Conservation (phyloP, 23 tunicate species). For the Oikopleura albicans region DNA sequence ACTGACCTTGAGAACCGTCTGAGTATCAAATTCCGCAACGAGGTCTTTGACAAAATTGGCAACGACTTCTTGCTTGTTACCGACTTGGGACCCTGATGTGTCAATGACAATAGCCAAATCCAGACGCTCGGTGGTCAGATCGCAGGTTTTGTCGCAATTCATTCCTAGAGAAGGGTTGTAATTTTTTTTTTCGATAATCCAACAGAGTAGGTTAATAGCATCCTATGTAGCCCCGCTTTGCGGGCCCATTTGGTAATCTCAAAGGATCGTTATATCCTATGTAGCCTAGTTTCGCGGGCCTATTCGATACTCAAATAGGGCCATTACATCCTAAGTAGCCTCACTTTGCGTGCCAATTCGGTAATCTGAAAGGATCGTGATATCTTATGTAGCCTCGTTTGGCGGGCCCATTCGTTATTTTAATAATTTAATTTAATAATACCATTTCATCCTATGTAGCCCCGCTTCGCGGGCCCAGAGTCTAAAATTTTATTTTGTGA, state of each 20-base stretch:
- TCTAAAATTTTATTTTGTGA: too few relatives aligned
- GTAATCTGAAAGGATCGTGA: background rate
- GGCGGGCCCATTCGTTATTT: background rate
- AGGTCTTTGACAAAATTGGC: background rate
- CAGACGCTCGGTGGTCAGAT: background rate
- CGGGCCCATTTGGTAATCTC: too few relatives aligned
- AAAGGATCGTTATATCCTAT: background rate
- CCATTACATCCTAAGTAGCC: too few relatives aligned
- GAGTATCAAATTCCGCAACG: background rate
- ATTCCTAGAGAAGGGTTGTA: background rate
- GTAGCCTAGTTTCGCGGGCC: too few relatives aligned
- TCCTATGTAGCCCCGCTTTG: too few relatives aligned
- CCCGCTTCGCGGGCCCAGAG: too few relatives aligned
- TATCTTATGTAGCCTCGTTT: background rate
- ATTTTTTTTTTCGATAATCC: too few relatives aligned
- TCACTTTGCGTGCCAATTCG: background rate
- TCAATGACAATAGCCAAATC: background rate
- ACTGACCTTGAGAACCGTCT: background rate
- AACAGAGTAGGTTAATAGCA: too few relatives aligned
- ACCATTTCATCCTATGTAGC: background rate
- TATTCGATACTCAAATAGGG: too few relatives aligned
- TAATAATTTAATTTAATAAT: background rate
- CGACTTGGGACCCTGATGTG: constrained; percentile 7
- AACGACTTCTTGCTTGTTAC: background rate
- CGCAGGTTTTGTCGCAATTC: background rate